Evolutionary conservation across 1,140 invertebrate genomes (phyloP), one percentile per base, ranked within the genome.

Genomic region (Uloborus diversus): DNA sequence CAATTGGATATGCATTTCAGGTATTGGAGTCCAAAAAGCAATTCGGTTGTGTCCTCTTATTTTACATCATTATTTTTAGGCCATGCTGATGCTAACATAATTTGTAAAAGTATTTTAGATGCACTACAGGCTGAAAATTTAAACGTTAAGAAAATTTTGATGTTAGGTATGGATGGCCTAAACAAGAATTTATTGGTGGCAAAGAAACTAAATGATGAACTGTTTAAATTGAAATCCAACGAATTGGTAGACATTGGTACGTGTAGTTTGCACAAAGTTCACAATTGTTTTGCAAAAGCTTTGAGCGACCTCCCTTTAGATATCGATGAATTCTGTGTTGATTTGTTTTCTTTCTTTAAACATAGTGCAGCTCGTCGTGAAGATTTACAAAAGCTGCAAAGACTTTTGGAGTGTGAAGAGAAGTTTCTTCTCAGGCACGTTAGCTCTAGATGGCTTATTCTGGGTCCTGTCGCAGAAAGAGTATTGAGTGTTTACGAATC

Each of bases 261-360:
- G 5, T 65, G 35, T 25, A 37, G n/a, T 23, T 28, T 65, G 7
- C 62, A 65, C 28, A 65, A 65, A 25, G 62, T 65, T 25, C 62
- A 65, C 30, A 65, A 65, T 35, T 65, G 32, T 42, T 65, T 65
- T 65, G 14, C 62, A 17, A 65, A 35, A 42, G 32, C 62, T 5
- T 27, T 42, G 25, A n/a, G 20, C 20, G 5, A 20, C 3, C 35
- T 65, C n/a, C 20, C 32, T n/a, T 35, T 65, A 5, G 62, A 65
- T 42, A 42, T 42, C 23, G 62, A 65, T 42, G 32, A 65, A 65
- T 65, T 65, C 25, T 32, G 32, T 27, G 20, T n/a, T 11, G 62
- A 65, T 42, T 28, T 65, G 14, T 65, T 65, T 65, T 11, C 13
- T 0, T 65, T 65, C 42, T 65, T 65, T 42, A 35, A 25, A 27